Evolutionary conservation across 2,888 invertebrate genomes (phyloP), one percentile per base, ranked within the genome.

Genomic region (Scaptomyza caliginosa): DNA sequence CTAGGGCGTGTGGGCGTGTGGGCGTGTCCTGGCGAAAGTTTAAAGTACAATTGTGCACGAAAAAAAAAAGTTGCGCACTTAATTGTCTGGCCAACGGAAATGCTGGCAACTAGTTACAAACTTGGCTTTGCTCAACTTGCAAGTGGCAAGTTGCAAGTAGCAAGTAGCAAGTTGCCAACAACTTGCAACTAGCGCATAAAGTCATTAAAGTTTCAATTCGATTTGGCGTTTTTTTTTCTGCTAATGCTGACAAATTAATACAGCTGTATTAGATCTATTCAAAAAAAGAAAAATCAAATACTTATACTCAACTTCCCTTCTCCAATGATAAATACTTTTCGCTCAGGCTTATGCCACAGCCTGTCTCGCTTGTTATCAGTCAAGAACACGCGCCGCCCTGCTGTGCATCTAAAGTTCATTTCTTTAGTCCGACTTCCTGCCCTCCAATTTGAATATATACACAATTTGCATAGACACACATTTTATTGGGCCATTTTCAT

Each of bases 151-250:
- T 51, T 48, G 56, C 64, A 32, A 38, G 45, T 13, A 23, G 49
- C 49, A 48, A 42, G 54, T 42, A 19, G 55, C 46, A 42, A 65
- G 62, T 70, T 67, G 48, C 46, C 62, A 46, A 67, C 46, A 5
- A 60, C 60, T 62, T 65, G 63, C 82, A 63, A 70, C 71, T 86
- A 71, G 74, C 77, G 81, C 81, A 81, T 86, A 77, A 86, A 81
- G 84, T 86, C 81, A 81, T 81, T 81, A 86, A 86, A 83, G 81
- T 83, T 83, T 65, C 73, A 73, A 81, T 82, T 65, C 77, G 77
- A 76, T 83, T 85, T 52, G 42, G 40, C 48, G 23, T 26, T 19
- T 26, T 1, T 17, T 26, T 19, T 46, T 49, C 7, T 23, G 30
- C 28, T 62, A 65, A 64, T 74, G 71, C 65, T 42, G 49, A 64